Evolutionary conservation across 2,113 vertebrate genomes (phyloP).

Genomic region (Semnornis frantzii): DNA sequence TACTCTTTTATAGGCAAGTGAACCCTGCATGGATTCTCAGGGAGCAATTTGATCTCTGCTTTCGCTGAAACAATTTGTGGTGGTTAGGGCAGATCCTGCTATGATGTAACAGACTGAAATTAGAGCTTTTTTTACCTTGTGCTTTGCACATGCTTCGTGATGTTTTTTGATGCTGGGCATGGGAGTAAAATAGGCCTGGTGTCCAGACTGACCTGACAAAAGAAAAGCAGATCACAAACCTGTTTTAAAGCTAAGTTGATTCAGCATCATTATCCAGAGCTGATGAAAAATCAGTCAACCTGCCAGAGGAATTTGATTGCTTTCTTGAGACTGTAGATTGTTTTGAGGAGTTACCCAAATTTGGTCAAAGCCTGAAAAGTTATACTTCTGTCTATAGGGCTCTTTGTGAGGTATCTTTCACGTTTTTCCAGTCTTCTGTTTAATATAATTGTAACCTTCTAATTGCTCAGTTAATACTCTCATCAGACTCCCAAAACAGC

Average conservation of each 20-base stretch:
- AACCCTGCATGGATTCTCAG: rapidly evolving
- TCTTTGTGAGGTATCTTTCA: neutral
- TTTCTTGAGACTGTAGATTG: neutral
- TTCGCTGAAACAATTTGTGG: neutral
- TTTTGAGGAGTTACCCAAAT: neutral
- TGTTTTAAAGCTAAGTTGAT: neutral
- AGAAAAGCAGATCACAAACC: neutral
- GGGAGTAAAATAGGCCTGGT: neutral
- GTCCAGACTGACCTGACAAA: neutral
- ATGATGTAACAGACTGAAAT: neutral
- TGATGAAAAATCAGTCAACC: neutral
- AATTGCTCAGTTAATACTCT: neutral
- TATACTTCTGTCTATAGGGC: neutral
- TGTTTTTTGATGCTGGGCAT: neutral
- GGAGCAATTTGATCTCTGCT: neutral
- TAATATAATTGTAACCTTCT: neutral
- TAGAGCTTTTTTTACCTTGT: neutral
- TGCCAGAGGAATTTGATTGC: neutral
- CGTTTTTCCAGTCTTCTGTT: neutral
- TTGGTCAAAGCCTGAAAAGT: neutral
- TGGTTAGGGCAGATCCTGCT: neutral
- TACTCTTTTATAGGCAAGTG: neutral
- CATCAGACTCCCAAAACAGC: neutral
- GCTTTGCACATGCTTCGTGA: neutral
- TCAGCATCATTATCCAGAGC: neutral